Conservation (phyloP, 2,888 invertebrate species). For the Coronaproctus castanopsis region DNA sequence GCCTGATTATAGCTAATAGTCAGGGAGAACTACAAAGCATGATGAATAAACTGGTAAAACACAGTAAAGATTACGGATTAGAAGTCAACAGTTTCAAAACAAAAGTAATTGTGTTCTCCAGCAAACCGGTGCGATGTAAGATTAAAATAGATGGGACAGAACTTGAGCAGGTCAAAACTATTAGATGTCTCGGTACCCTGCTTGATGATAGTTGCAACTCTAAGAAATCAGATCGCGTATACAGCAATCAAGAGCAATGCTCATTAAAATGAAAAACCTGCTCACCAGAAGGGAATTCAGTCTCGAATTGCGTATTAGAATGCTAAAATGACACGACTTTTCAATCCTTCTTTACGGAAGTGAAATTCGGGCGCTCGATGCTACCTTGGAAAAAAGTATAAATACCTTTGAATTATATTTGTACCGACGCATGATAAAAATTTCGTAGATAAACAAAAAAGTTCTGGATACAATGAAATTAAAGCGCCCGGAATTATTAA, state of each 20-base stretch:
- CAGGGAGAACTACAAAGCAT: not conserved
- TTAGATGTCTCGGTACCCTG: not conserved
- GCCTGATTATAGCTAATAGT: not conserved
- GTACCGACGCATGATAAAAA: not conserved
- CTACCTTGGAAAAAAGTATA: not conserved
- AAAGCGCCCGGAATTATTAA: not conserved
- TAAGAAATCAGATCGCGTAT: not conserved
- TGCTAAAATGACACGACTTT: not conserved
- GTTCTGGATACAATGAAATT: not conserved
- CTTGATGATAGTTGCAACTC: not conserved
- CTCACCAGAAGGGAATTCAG: not conserved
- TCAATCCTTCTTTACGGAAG: not conserved
- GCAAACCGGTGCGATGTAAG: not conserved
- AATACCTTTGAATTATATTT: not conserved
- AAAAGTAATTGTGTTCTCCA: not conserved
- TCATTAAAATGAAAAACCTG: not conserved
- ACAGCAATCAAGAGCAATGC: not conserved
- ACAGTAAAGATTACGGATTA: not conserved
- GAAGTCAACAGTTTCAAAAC: not conserved
- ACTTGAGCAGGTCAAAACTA: not conserved
- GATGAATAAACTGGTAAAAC: not conserved
- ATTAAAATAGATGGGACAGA: not conserved
- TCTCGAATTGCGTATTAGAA: not conserved
- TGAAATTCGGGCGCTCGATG: not conserved
- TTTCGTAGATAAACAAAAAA: not conserved